These are phyloP conservation scores for Peromyscus californicus DNA, from an alignment of 2,113 vertebrate genomes.

Conservation along the genomic window DNA sequence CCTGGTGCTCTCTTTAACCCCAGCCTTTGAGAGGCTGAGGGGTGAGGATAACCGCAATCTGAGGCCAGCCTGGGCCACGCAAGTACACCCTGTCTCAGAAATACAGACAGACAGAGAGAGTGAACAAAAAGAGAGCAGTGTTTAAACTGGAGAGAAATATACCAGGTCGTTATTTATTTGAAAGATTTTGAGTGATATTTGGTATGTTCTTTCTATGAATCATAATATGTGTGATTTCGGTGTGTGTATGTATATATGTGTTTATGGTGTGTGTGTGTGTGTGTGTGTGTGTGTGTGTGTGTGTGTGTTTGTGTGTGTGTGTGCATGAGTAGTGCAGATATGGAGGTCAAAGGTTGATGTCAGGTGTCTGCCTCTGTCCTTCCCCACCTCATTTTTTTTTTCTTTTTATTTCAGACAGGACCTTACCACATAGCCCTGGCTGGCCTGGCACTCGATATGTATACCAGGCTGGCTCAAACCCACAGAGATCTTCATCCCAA, in stretches of 20 bases:
- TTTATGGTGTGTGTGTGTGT: neutral
- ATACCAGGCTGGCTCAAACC: neutral
- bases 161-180: neutral
- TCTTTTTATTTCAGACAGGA: neutral
- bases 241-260: neutral
- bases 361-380: neutral
- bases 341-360: neutral
- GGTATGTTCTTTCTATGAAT: neutral
- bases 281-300: neutral
- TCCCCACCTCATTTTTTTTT: neutral
- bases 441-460: neutral
- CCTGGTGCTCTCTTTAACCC: neutral
- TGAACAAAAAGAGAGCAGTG: neutral
- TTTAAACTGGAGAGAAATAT: neutral
- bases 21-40: neutral
- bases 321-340: neutral
- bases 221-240: neutral
- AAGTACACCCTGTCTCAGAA: neutral
- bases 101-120: neutral
- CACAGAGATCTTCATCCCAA: neutral
- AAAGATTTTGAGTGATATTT: constrained; percentile 37
- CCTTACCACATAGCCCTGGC: neutral
- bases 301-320: too few species aligned
- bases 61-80: neutral
- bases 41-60: neutral